Percentiles rank a stretch among this genome's conserved stretches.
phyloP scores from a whole-genome alignment of 2,888 invertebrate species.

The Drosophila monieri region DNA sequence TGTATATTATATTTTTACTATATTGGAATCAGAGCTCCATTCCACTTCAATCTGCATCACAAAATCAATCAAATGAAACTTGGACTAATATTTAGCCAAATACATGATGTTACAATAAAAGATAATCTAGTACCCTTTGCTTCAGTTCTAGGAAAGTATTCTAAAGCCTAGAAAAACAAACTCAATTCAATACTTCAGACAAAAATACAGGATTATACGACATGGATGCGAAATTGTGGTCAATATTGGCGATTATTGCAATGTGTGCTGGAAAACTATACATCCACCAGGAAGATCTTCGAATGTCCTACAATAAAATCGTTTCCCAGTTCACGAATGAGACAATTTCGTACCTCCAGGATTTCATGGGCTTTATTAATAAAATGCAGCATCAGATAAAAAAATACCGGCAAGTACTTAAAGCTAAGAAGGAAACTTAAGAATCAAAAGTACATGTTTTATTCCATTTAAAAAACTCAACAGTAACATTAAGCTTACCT shows the following conservation, averaged over 20 bases:
- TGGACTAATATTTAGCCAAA: no score
- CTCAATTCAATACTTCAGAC: no score
- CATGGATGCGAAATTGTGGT: background rate
- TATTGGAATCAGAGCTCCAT: no score
- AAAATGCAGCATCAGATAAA: background rate
- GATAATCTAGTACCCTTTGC: background rate
- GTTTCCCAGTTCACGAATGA: background rate
- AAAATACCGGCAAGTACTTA: background rate
- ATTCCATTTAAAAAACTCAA: background rate
- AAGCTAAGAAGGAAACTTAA: background rate
- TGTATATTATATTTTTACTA: no score
- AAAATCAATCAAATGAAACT: no score
- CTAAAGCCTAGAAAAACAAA: no score
- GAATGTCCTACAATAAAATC: background rate
- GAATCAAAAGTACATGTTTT: background rate
- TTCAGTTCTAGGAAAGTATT: background rate
- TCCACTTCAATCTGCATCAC: no score
- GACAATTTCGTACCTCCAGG: background rate
- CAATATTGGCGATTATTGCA: background rate
- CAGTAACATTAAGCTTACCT: conserved; percentile 41
- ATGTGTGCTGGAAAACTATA: background rate
- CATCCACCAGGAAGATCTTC: background rate
- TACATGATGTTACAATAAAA: no score
- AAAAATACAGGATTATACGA: background rate
- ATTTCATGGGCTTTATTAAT: background rate